These are phyloP conservation scores for Macaca mulatta DNA, from an alignment of 2,113 vertebrate genomes.

Conservation along the genomic window DNA sequence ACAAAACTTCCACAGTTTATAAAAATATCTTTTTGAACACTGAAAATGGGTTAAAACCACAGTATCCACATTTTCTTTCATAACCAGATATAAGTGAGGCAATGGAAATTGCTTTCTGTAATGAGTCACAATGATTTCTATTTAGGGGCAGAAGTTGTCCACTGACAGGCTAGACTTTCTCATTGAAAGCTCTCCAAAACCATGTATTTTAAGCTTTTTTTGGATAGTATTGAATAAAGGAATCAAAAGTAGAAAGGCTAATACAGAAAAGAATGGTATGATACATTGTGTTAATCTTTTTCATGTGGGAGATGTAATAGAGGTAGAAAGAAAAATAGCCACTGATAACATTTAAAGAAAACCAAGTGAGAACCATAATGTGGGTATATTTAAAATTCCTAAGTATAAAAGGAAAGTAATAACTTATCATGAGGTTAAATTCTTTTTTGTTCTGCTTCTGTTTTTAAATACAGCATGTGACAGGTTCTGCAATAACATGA, in stretches of 20 bases:
- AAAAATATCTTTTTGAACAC: neutral
- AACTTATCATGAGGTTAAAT: constrained; percentile 50
- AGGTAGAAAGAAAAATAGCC: constrained; percentile 27
- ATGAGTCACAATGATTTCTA: neutral
- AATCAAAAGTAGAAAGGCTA: constrained; percentile 36
- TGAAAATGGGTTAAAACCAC: neutral
- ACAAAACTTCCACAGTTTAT: neutral
- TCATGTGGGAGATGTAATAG: constrained; percentile 61
- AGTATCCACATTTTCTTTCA: neutral
- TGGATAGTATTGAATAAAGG: constrained; percentile 21
- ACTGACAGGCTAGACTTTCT: neutral
- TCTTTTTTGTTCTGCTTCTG: constrained; percentile 62
- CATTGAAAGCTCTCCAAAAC: neutral
- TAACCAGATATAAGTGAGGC: neutral
- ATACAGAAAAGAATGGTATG: neutral
- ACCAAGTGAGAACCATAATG: constrained; percentile 13
- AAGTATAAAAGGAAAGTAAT: constrained; percentile 65
- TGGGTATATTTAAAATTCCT: constrained; percentile 70
- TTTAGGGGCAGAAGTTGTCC: neutral
- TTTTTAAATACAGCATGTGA: constrained; percentile 54
- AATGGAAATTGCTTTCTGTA: constrained; percentile 41
- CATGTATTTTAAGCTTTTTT: constrained; percentile 17
- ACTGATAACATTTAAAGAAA: constrained; percentile 30
- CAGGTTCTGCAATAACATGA: constrained; percentile 26
- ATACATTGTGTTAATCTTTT: constrained; percentile 26